Evolutionary conservation across 2,888 invertebrate species (phyloP), one percentile per base, ranked within the genome.

Genomic region (Petrolisthes cinctipes): DNA sequence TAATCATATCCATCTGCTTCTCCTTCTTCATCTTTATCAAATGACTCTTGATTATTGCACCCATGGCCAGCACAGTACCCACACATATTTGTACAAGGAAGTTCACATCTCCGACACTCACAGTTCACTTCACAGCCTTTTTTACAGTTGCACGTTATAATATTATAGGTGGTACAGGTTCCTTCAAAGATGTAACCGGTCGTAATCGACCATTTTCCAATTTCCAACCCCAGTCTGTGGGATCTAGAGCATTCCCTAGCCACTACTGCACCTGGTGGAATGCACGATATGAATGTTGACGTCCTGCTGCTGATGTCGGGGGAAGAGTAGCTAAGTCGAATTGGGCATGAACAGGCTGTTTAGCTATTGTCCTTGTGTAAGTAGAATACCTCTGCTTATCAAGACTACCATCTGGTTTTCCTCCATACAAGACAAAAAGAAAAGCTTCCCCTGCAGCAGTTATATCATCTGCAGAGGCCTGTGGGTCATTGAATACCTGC

Each of bases 221-320:
- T 56, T 20, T 20, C 79, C 61, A 85, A 79, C 78, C 85, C 53
- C 85, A 79, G 54, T 73, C 54, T 4, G 56, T 73, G 53, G 73
- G 3, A 11, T 83, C 71, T 6, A 83, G 56, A 56, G 20, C 4
- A 68, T 73, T 76, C 68, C 79, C 61, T 51, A 23, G 68, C 57
- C 85, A 85, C 53, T 79, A 51, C 66, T 85, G 79, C 75, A 73
- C 76, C 57, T 83, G 83, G 20, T 75, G 76, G 56, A 75, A 83
- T 76, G 76, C 20, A 20, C 83, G 54, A 76, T 83, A 83, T 9
- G 75, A 79, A 75, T 68, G 82, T 68, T 82, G 82, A n/a, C 73
- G 53, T 68, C 54, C 71, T 81, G 82, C 6, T 73, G 83, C 57
- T 20, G 51, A 78, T 76, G 84, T 56, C 66, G 76, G 84, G 51